Percentiles rank a stretch among this genome's conserved stretches.
Conservation (phyloP, 2,888 invertebrate species). For the Synanthedon formicaeformis region DNA sequence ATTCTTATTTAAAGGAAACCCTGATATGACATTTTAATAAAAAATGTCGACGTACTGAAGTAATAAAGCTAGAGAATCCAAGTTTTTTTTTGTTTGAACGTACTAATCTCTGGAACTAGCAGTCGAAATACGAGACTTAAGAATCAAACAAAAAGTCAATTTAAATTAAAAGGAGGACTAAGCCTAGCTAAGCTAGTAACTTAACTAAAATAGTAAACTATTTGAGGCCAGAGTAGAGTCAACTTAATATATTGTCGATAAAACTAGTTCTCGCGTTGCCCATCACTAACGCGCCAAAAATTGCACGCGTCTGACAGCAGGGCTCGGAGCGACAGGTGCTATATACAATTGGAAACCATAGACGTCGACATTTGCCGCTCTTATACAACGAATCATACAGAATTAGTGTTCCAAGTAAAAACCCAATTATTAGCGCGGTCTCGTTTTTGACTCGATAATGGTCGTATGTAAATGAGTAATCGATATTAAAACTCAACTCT, state of each 20-base stretch:
- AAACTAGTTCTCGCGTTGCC: conserved; percentile 1
- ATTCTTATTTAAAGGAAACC: background rate
- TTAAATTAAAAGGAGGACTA: background rate
- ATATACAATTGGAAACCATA: background rate
- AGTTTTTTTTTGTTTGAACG: background rate
- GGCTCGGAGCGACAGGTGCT: conserved; percentile 52
- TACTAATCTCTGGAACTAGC: too few species aligned
- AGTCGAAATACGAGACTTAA: background rate
- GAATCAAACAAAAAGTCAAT: background rate
- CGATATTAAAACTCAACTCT: background rate
- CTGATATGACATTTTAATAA: background rate
- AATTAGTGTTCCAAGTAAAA: conserved; percentile 18
- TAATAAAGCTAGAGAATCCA: background rate
- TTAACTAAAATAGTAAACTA: too few species aligned
- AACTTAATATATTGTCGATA: too few species aligned
- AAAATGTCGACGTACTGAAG: background rate
- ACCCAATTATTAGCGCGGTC: conserved; percentile 21
- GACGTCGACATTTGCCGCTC: conserved; percentile 6
- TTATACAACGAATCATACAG: conserved; percentile 9
- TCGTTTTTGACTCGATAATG: conserved; percentile 19
- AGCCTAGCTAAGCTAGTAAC: too few species aligned
- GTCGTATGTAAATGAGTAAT: conserved; percentile 12
- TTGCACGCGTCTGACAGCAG: conserved; percentile 22
- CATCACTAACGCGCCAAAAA: conserved; percentile 7
- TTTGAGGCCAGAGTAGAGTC: too few species aligned